A percentile compares a stretch with the other conserved stretches of the same genome.
Evolutionary conservation across 2,888 invertebrate species (phyloP).

Genomic region (Polyommatus icarus): DNA sequence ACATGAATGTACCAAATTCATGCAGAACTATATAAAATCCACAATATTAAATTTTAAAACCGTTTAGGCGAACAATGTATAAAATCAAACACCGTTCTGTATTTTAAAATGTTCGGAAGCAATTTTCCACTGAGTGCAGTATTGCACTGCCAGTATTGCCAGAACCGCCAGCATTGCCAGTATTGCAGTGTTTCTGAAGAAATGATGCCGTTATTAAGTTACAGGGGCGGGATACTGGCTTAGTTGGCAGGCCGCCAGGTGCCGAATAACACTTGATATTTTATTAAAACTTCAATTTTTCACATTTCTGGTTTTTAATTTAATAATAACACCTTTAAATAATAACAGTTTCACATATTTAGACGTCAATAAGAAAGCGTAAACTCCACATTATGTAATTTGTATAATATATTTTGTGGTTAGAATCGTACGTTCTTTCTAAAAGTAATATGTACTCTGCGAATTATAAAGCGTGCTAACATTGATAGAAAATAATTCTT

Average conservation of each 20-base stretch:
- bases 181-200: conserved; percentile 30
- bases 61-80: background rate
- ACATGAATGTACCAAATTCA: background rate
- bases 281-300: conserved; percentile 15
- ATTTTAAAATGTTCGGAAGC: conserved; percentile 24
- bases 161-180: background rate
- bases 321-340: background rate
- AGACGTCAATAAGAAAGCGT: no score
- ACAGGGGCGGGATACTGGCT: conserved; percentile 17
- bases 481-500: no score
- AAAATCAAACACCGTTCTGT: conserved; percentile 24
- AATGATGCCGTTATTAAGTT: conserved; percentile 29
- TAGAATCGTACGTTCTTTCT: background rate
- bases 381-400: no score
- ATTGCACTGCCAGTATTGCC: conserved; percentile 4
- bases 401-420: no score
- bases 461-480: no score
- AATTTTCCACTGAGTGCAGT: conserved; percentile 29
- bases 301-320: background rate
- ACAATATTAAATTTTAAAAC: conserved; percentile 4
- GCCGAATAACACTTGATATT: conserved; percentile 29
- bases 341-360: no score
- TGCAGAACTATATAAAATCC: background rate
- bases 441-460: background rate
- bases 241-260: conserved; percentile 23